Percentiles rank a stretch among this genome's conserved stretches.
Evolutionary conservation across 2,797 vertebrate genomes (phyloP).

Genomic region (Nannoperca obscura): DNA sequence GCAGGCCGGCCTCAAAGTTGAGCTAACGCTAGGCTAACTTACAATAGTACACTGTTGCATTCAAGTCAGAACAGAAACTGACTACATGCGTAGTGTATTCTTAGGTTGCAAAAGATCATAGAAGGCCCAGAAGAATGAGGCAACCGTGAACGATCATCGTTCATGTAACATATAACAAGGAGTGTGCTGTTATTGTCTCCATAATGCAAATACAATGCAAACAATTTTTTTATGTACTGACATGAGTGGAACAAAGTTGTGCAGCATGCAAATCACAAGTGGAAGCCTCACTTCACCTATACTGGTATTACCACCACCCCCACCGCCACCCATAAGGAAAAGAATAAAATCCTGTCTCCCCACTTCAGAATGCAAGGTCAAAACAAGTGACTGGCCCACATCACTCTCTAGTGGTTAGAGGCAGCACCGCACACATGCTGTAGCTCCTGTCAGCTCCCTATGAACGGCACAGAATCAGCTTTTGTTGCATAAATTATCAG

Average conservation of each 20-base stretch:
- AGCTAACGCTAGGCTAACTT: constrained; percentile 30
- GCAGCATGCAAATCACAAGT: constrained; percentile 63
- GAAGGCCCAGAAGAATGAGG: constrained; percentile 10
- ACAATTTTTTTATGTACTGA: constrained; percentile 52
- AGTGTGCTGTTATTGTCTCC: constrained; percentile 47
- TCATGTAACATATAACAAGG: constrained; percentile 42
- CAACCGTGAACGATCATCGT: constrained; percentile 11
- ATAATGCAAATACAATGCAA: constrained; percentile 73
- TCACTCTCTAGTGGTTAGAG: constrained; percentile 72
- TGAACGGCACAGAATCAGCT: constrained; percentile 27
- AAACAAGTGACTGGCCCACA: constrained; percentile 70
- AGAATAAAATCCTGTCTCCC: constrained; percentile 42
- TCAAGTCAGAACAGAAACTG: not conserved
- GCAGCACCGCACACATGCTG: constrained; percentile 19
- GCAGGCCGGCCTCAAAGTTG: not conserved
- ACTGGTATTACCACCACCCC: constrained; percentile 34
- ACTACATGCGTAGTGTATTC: not conserved
- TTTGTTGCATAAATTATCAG: constrained; percentile 33
- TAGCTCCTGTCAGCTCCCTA: not conserved
- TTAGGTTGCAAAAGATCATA: constrained; percentile 3
- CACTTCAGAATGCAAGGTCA: constrained; percentile 79
- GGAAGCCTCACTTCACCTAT: constrained; percentile 39
- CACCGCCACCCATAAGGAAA: constrained; percentile 13
- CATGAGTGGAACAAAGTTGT: constrained; percentile 57
- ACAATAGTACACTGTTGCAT: constrained; percentile 1